Conservation (phyloP, 2,113 vertebrate genomes). For the Apodemus speciosus region DNA sequence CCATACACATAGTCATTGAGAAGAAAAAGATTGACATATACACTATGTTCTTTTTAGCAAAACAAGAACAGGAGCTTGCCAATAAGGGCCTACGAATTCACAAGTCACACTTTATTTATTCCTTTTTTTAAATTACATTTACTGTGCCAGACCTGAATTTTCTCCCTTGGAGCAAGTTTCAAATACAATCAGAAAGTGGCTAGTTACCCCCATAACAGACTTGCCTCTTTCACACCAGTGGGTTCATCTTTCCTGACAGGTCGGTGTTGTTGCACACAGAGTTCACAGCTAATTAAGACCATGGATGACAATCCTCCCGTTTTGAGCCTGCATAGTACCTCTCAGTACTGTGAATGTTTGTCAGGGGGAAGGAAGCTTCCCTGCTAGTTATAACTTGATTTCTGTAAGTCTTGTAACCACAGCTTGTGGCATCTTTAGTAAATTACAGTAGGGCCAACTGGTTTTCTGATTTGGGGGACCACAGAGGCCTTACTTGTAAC, state of each 20-base stretch:
- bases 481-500: too few species aligned
- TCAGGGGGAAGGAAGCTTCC: not conserved
- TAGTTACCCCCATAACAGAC: not conserved
- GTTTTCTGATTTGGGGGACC: not conserved
- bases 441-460: not conserved
- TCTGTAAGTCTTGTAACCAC: not conserved
- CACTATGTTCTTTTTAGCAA: not conserved
- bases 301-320: too few species aligned
- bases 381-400: not conserved
- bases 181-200: not conserved
- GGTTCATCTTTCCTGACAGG: not conserved
- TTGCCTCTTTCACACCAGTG: not conserved
- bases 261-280: not conserved
- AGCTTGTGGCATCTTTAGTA: not conserved
- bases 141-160: not conserved
- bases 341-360: too few species aligned
- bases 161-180: not conserved
- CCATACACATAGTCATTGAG: not conserved
- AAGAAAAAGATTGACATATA: not conserved
- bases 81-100: not conserved
- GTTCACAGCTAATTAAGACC: not conserved
- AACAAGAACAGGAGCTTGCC: not conserved
- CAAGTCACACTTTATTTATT: not conserved
- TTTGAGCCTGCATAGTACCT: not conserved
- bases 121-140: not conserved